These are phyloP conservation scores for Laterallus jamaicensis DNA, from an alignment of 2,113 vertebrate species.

Conservation along the genomic window DNA sequence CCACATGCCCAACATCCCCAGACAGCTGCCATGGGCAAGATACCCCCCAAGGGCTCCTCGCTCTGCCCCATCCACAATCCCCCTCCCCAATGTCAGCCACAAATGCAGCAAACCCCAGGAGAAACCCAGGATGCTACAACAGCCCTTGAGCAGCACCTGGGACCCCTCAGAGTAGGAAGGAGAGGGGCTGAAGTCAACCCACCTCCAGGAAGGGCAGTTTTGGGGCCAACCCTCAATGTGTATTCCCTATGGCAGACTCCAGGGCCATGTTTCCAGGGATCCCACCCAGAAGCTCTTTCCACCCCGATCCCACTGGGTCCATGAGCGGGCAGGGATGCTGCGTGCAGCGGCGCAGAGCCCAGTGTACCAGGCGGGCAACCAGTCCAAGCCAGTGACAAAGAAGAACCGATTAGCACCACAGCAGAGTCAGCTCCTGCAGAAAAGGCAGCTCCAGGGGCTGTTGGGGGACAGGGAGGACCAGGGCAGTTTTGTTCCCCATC, in stretches of 20 bases:
- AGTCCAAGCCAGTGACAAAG: neutral
- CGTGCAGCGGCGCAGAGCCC: accelerated
- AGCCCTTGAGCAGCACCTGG: accelerated
- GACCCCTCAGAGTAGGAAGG: neutral
- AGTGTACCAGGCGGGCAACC: neutral
- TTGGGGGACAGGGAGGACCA: neutral
- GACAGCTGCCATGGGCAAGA: too few species aligned
- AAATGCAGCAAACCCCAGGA: neutral
- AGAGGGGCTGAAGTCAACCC: neutral
- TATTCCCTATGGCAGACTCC: accelerated
- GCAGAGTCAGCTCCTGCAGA: neutral
- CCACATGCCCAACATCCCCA: accelerated
- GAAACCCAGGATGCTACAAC: neutral
- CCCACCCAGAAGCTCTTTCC: neutral
- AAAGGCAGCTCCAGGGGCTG: neutral
- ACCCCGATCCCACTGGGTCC: neutral
- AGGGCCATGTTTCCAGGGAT: neutral
- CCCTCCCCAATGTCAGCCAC: neutral
- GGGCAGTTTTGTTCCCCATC: neutral
- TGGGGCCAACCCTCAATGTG: neutral
- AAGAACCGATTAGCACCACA: accelerated
- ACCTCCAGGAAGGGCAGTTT: accelerated
- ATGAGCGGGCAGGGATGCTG: neutral
- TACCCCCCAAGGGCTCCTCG: neutral
- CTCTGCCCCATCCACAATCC: neutral